phyloP scores from a whole-genome alignment of 1,140 invertebrate species.

The Brachionus rotundiformis region DNA sequence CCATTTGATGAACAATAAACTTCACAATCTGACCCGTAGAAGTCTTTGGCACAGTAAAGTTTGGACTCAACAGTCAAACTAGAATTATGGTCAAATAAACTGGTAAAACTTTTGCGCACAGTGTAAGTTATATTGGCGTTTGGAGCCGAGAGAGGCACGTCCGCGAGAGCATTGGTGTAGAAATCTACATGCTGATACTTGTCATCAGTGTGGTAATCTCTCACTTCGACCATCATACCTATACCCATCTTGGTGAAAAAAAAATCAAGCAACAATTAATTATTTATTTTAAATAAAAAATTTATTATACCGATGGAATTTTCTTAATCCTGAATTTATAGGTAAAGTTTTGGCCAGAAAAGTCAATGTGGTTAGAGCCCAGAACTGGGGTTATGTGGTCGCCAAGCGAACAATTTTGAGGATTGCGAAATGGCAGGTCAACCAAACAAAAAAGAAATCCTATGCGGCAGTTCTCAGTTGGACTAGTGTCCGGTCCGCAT shows the following conservation, averaged over 20 bases:
- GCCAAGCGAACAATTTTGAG: constrained; percentile 52
- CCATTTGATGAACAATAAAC: neutral
- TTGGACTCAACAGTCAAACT: neutral
- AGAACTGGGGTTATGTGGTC: constrained; percentile 33
- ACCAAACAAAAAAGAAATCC: constrained; percentile 51
- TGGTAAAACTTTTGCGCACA: constrained; percentile 29
- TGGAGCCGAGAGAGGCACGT: constrained; percentile 3
- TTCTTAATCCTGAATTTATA: constrained; percentile 35
- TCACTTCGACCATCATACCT: constrained; percentile 48
- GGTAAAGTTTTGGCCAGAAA: neutral
- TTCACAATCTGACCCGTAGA: constrained; percentile 36
- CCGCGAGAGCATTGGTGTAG: constrained; percentile 38
- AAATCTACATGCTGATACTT: constrained; percentile 48
- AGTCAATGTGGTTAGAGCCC: constrained; percentile 20
- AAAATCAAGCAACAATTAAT: neutral
- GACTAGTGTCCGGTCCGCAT: neutral
- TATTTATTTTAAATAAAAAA: neutral
- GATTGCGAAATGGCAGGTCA: constrained; percentile 39
- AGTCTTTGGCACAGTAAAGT: constrained; percentile 41
- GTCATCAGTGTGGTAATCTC: neutral
- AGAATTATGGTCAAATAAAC: constrained; percentile 49
- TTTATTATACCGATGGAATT: neutral
- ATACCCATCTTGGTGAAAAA: constrained; percentile 32
- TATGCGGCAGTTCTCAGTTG: constrained; percentile 20
- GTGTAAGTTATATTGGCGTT: neutral